Base-by-base conservation (phyloP, 2,113 vertebrate genomes). In the Anser cygnoides region DNA sequence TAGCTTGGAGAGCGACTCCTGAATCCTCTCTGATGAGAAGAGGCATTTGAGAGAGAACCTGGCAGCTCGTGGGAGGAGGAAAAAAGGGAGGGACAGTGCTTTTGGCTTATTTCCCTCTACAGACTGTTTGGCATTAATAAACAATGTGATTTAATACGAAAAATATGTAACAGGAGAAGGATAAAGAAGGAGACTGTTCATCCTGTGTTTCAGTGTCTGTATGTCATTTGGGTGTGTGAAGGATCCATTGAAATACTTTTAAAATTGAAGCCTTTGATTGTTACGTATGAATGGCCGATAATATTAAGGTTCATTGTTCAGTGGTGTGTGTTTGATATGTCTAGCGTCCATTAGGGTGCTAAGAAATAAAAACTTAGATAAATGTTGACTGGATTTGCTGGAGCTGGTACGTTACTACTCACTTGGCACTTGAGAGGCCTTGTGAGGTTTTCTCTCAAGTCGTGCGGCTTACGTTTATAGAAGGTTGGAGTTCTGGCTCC, bases 41-140 rank as follows among this genome's bases (percentile, higher is more conserved):
- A 90, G 29, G 31, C 43, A 9, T 10, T 17, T 57, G 77, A 90
- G 67, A 83, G 52, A 65, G 62, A 89, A 44, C 25, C 70, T 46
- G 76, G 37, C 70, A 82, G 58, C 84, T 96, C 44, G 68, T 1
- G 2, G 77, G 43, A 76, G 50, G 26, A 50, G 22, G n/a, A 39
- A 41, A 78, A 78, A 71, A 80, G 25, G 7, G 18, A 9, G 65
- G 79, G 55, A 62, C 0, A 0, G 11, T 71, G 25, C 26, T 93
- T 92, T 2, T 49, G 46, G 61, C 76, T 73, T 71, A 55, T 2
- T 90, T 92, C 68, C 28, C 18, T 88, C 54, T 68, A 15, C 14
- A 29, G 26, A 17, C 71, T 80, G 35, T 58, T 93, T 68, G 89
- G 31, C 43, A 16, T 84, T 92, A 68, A 46, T 78, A 84, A 96